Evolutionary conservation across 2,113 vertebrate species (phyloP).

Genomic region (Thamnaconus septentrionalis): DNA sequence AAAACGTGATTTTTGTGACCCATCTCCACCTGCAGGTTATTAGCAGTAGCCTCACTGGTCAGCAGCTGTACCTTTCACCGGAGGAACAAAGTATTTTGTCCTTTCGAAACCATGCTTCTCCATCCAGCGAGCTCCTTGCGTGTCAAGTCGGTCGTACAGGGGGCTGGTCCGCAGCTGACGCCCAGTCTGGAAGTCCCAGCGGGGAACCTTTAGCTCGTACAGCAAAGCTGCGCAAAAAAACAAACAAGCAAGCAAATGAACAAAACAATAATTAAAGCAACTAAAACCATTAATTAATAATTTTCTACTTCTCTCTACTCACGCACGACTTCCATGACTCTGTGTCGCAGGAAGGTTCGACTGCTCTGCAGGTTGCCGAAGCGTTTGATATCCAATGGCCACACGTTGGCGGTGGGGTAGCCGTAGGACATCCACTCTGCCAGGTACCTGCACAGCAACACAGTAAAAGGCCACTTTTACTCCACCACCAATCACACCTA

Average conservation of each 20-base stretch:
- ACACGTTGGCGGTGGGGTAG: constrained; percentile 88
- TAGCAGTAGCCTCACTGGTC: not conserved
- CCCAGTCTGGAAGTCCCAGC: constrained; percentile 98
- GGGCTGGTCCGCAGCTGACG: constrained; percentile 94
- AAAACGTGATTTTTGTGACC: no score
- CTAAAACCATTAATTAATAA: not conserved
- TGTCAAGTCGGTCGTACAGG: constrained; percentile 92
- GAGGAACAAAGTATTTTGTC: constrained; percentile 94
- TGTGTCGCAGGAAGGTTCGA: constrained; percentile 93
- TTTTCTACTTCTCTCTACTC: constrained; percentile 65
- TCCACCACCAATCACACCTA: no score
- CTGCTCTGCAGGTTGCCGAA: constrained; percentile 96
- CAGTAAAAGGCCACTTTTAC: no score
- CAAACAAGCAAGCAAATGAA: not conserved
- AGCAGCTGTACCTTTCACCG: constrained; percentile 81
- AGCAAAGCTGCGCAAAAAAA: constrained; percentile 80
- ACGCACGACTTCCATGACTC: constrained; percentile 99
- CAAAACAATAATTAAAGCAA: not conserved
- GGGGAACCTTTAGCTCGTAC: constrained; percentile 93
- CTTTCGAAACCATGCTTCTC: constrained; percentile 98
- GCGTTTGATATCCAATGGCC: constrained; percentile 93
- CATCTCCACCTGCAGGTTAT: no score
- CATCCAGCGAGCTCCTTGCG: constrained; percentile 97
- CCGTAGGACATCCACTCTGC: constrained; percentile 97
- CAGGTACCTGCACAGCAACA: constrained; percentile 78